Evolutionary conservation across 2,888 invertebrate genomes (phyloP).

Genomic region (Tipula lateralis): DNA sequence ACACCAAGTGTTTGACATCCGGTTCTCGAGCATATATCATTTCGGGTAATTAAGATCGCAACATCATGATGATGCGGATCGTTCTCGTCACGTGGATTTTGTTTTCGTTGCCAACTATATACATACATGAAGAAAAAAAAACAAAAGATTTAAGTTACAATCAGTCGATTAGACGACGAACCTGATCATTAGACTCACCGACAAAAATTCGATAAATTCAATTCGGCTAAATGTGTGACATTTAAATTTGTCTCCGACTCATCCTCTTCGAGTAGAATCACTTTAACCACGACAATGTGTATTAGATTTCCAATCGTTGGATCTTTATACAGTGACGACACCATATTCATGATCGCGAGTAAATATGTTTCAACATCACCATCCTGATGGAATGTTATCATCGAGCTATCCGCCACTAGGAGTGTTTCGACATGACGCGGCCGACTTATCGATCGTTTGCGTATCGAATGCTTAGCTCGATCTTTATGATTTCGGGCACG

Average conservation of each 20-base stretch:
- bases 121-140: constrained; percentile 30
- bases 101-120: constrained; percentile 64
- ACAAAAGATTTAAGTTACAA: constrained; percentile 28
- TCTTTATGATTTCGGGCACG: constrained; percentile 42
- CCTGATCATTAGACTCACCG: constrained; percentile 43
- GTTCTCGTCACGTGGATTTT: constrained; percentile 69
- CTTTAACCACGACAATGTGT: constrained; percentile 82
- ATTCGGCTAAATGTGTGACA: constrained; percentile 75
- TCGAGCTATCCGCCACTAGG: constrained; percentile 80
- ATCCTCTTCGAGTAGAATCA: constrained; percentile 66
- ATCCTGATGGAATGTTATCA: constrained; percentile 79
- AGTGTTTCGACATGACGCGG: constrained; percentile 79
- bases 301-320: constrained; percentile 87
- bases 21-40: constrained; percentile 63
- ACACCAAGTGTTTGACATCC: constrained; percentile 68
- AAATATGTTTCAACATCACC: constrained; percentile 80
- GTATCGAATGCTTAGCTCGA: constrained; percentile 47
- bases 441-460: constrained; percentile 66
- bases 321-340: constrained; percentile 76
- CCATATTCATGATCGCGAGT: constrained; percentile 91
- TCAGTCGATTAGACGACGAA: constrained; percentile 12
- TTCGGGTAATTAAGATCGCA: constrained; percentile 77
- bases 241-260: constrained; percentile 60
- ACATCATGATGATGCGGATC: constrained; percentile 89
- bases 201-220: constrained; percentile 79